These are phyloP conservation scores for Ornithoptera alexandrae DNA, from an alignment of 2,888 invertebrate species.

Conservation along the genomic window DNA sequence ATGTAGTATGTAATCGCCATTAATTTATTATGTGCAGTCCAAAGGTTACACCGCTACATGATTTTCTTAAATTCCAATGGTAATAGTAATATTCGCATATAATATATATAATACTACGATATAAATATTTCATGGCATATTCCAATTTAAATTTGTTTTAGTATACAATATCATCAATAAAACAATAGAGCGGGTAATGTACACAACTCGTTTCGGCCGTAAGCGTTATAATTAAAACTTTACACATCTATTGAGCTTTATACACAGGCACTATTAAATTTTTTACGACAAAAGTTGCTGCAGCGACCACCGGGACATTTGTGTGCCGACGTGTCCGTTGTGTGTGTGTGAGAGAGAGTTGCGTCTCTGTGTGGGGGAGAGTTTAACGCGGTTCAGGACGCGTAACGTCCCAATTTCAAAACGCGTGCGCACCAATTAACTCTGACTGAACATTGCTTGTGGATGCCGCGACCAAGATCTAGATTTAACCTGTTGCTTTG, in stretches of 20 bases:
- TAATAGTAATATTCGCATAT: no score
- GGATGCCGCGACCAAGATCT: no score
- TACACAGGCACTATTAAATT: slow-evolving; percentile 21
- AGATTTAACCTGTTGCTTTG: no score
- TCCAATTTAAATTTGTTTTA: no score
- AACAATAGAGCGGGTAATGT: slow-evolving; percentile 7
- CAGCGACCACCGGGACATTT: slow-evolving; percentile 18
- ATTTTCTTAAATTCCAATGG: no score
- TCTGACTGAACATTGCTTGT: no score
- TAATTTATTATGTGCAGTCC: no score
- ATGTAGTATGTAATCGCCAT: no score
- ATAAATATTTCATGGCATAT: no score
- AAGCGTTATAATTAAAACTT: slow-evolving; percentile 24
- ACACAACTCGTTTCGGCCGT: slow-evolving; percentile 12
- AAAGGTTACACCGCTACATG: no score
- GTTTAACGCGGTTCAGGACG: not conserved
- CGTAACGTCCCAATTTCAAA: not conserved
- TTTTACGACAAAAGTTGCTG: slow-evolving; percentile 18
- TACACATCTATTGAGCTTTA: slow-evolving; percentile 22
- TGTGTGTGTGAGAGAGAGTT: not conserved
- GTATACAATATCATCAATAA: slow-evolving; percentile 1
- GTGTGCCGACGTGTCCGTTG: not conserved
- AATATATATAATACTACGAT: no score
- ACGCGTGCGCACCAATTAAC: not conserved
- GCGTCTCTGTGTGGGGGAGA: not conserved